Evolutionary conservation across 2,888 invertebrate species (phyloP).

Genomic region (Ectemnius cavifrons): DNA sequence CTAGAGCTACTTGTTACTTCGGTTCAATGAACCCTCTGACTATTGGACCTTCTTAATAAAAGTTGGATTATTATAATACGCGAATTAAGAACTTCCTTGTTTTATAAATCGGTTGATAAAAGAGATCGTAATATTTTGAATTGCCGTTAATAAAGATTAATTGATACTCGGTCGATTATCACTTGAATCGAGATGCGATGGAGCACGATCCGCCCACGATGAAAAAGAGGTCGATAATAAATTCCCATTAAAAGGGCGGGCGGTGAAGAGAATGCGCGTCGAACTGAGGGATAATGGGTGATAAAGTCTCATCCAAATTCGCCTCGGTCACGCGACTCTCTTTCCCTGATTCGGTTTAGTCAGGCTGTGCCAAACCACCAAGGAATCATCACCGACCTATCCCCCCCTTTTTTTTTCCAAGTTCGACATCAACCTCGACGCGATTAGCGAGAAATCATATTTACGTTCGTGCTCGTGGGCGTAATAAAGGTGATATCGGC

Average conservation of each 20-base stretch:
- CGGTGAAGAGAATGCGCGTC: constrained; percentile 3
- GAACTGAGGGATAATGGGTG: background rate
- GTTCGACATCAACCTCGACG: background rate
- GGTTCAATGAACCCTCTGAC: too few relatives aligned
- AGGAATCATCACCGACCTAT: background rate
- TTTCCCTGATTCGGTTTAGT: constrained; percentile 14
- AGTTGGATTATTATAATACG: too few relatives aligned
- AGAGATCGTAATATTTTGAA: too few relatives aligned
- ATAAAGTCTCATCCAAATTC: too few relatives aligned
- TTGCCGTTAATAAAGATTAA: too few relatives aligned
- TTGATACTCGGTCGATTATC: background rate
- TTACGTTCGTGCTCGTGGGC: constrained; percentile 50
- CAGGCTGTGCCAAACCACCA: constrained; percentile 5
- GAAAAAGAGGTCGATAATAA: background rate
- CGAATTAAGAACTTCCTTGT: too few relatives aligned
- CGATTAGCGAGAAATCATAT: constrained; percentile 56
- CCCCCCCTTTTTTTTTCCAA: too few relatives aligned
- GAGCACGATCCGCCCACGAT: background rate
- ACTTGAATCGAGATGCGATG: background rate
- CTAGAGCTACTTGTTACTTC: background rate
- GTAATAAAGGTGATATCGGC: constrained; percentile 42
- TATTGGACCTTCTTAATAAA: too few relatives aligned
- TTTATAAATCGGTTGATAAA: too few relatives aligned
- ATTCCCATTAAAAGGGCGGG: constrained; percentile 5
- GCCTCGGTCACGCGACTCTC: too few relatives aligned